These are phyloP conservation scores for Campylorhamphus procurvoides DNA, from an alignment of 2,113 vertebrate genomes.

Conservation along the genomic window DNA sequence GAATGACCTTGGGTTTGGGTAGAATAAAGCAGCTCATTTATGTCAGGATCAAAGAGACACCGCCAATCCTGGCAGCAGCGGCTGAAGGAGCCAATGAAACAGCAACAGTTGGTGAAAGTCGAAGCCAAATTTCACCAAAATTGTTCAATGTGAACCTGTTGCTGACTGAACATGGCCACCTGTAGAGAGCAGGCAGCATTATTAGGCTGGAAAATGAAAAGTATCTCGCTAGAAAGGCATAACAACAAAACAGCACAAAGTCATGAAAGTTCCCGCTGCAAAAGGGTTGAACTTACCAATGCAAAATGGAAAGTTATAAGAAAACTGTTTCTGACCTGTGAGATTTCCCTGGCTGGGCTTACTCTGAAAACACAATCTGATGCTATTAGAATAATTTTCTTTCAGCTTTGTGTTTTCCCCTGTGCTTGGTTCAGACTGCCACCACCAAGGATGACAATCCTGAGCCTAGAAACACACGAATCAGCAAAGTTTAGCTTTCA, in stretches of 20 bases:
- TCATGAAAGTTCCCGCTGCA: background rate
- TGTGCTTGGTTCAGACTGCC: background rate
- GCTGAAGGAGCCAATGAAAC: background rate
- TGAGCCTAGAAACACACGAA: background rate
- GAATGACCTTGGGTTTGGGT: background rate
- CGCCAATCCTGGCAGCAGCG: fast-evolving
- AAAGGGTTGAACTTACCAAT: background rate
- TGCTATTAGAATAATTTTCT: background rate
- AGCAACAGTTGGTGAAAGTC: background rate
- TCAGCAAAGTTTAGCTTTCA: background rate
- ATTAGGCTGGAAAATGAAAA: background rate
- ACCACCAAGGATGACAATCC: background rate
- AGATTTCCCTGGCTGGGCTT: background rate
- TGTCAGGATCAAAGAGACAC: background rate
- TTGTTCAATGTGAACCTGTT: background rate
- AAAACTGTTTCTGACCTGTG: background rate
- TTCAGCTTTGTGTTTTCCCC: background rate
- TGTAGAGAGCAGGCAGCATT: background rate
- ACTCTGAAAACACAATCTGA: background rate
- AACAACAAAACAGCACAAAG: background rate
- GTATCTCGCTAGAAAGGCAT: fast-evolving
- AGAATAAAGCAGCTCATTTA: background rate
- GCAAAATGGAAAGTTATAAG: background rate
- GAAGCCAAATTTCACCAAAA: background rate
- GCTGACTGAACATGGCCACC: background rate